Evolutionary conservation across 2,888 invertebrate species (phyloP).

Genomic region (Clunio marinus): DNA sequence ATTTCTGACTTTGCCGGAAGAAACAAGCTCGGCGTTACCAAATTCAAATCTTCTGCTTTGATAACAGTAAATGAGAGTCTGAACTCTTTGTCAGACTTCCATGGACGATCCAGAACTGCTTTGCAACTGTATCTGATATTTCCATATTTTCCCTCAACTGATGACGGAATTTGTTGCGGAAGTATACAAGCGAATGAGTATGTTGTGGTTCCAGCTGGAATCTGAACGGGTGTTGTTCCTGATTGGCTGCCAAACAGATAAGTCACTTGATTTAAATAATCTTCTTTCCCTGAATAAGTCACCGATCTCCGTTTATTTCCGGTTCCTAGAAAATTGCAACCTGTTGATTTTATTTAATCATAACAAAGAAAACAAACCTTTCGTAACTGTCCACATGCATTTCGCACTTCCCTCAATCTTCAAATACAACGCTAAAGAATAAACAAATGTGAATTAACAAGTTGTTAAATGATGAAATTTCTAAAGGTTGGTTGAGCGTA

Average conservation of each 20-base stretch:
- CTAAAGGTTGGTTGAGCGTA: too few relatives aligned
- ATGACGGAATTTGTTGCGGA: constrained; percentile 54
- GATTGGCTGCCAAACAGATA: constrained; percentile 53
- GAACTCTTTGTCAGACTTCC: constrained; percentile 52
- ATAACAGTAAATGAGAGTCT: constrained; percentile 27
- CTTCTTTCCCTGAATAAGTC: constrained; percentile 54
- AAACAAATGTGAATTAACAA: too few relatives aligned
- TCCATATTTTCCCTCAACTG: constrained; percentile 45
- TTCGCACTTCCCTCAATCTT: constrained; percentile 55
- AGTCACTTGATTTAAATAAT: constrained; percentile 52
- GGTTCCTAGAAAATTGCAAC: constrained; percentile 46
- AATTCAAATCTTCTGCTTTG: constrained; percentile 33
- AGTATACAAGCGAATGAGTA: constrained; percentile 53
- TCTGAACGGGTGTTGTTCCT: constrained; percentile 46
- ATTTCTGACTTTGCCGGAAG: constrained; percentile 22
- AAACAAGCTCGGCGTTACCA: neutral
- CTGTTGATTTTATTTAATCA: neutral
- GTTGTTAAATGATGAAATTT: too few relatives aligned
- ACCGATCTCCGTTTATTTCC: constrained; percentile 46
- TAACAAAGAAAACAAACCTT: constrained; percentile 21
- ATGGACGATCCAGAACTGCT: constrained; percentile 57
- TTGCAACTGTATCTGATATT: constrained; percentile 58
- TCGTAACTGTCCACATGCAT: constrained; percentile 52
- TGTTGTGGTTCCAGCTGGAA: constrained; percentile 53
- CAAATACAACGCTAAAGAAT: constrained; percentile 53